phyloP scores from a whole-genome alignment of 2,797 vertebrate species.

The Hybognathus amarus region DNA sequence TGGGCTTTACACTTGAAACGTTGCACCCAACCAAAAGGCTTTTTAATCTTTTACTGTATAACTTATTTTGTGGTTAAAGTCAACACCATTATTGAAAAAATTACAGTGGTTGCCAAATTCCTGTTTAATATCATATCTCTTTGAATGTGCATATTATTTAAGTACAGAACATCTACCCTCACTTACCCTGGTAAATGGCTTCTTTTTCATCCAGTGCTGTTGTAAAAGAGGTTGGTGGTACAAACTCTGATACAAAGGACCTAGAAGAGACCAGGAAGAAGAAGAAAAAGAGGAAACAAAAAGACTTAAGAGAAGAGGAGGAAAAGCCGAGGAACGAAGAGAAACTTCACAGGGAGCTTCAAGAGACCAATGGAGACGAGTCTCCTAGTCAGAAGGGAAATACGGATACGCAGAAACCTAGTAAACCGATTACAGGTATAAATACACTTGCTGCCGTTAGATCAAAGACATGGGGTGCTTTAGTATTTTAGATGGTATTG shows the following conservation, averaged over 20 bases:
- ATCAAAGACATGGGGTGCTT: neutral
- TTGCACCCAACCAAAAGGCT: neutral
- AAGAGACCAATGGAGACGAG: neutral
- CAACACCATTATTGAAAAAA: no score
- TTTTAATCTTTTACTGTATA: neutral
- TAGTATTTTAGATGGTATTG: neutral
- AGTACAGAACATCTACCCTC: neutral
- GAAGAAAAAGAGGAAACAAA: slow-evolving; percentile 69
- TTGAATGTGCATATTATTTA: neutral
- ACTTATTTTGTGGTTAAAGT: neutral
- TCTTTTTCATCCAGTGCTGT: slow-evolving; percentile 25
- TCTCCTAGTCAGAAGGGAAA: slow-evolving; percentile 42
- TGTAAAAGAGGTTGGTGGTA: slow-evolving; percentile 37
- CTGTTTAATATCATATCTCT: neutral
- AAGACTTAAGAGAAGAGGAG: slow-evolving; percentile 58
- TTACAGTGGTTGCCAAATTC: neutral
- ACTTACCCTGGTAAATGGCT: neutral
- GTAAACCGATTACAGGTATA: slow-evolving; percentile 67
- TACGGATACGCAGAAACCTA: slow-evolving; percentile 48
- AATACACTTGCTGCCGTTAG: neutral
- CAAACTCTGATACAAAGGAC: slow-evolving; percentile 48
- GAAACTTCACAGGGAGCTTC: neutral
- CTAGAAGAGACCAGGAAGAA: slow-evolving; percentile 64
- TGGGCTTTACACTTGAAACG: no score
- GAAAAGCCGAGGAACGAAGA: slow-evolving; percentile 9